Evolutionary conservation across 2,797 vertebrate species (phyloP), one percentile per base, ranked within the genome.

Genomic region (Serranus cabrilla): DNA sequence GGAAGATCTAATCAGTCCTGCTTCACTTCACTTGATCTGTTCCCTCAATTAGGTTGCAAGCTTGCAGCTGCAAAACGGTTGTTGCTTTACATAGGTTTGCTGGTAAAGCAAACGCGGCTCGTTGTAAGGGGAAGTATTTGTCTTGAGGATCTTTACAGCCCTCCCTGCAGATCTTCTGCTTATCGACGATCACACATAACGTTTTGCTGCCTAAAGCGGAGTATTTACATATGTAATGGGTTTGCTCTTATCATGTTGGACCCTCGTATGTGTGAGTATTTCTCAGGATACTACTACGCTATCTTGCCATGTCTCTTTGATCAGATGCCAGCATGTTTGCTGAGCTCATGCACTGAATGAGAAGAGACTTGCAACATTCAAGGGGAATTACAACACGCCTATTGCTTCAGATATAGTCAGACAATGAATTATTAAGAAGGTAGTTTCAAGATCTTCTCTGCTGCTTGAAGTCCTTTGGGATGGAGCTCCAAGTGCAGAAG

Each of bases 1-100:
- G 68, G 58, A 84, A 87, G 86, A 91, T 86, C 71, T 85, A 91
- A 91, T 93, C 87, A 90, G 85, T 79, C 62, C 73, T 80, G 88
- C 84, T 91, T 85, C 83, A 86, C 87, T 83, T 86, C 85, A 81
- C 89, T 82, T 34, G 74, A 89, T 88, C 86, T 31, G 71, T 80
- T 90, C 82, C 78, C 81, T 86, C 85, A 87, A 81, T 90, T 83
- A 89, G 74, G 82, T 49, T 78, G 63, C 50, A 85, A 61, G 79
- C 83, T 87, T 59, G 65, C 83, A 88, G 83, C 87, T 85, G 80
- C 80, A 83, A 58, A 74, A 73, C 9, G 17, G 67, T 75, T 73
- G 60, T 84, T 87, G 75, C 82, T 82, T 84, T 80, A 80, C 88
- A 83, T 67, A 62, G 63, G 64, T 84, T 83, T 69, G 56, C 72